Conservation (phyloP, 1,140 invertebrate species). For the Araneus ventricosus region DNA sequence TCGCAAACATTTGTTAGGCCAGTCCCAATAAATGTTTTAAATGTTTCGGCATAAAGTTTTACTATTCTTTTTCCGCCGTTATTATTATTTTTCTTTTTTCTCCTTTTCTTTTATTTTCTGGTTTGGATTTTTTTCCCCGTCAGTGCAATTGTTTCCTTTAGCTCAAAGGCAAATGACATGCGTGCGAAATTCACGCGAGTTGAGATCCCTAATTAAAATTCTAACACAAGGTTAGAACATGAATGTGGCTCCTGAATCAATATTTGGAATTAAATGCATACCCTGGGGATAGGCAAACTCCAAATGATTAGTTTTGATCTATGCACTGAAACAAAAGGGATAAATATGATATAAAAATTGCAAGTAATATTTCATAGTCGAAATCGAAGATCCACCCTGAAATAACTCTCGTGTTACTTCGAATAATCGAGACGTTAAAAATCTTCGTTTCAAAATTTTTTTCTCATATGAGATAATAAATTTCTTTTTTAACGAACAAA, state of each 20-base stretch:
- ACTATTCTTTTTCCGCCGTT: constrained; percentile 1
- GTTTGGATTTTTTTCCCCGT: not conserved
- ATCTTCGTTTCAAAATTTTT: too few relatives aligned
- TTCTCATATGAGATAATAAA: too few relatives aligned
- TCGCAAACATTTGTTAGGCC: not conserved
- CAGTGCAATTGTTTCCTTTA: not conserved
- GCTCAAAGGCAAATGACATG: not conserved
- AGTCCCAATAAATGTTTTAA: not conserved
- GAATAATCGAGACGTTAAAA: too few relatives aligned
- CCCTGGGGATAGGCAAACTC: not conserved
- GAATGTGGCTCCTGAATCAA: not conserved
- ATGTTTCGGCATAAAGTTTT: not conserved
- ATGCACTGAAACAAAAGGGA: too few relatives aligned
- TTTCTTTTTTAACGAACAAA: too few relatives aligned
- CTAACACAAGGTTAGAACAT: not conserved
- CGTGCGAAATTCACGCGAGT: not conserved
- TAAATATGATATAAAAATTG: too few relatives aligned
- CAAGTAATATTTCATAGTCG: too few relatives aligned
- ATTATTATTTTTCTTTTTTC: not conserved
- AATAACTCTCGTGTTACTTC: too few relatives aligned
- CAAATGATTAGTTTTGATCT: not conserved
- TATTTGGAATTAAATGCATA: not conserved
- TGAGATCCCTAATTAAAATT: not conserved
- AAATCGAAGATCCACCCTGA: too few relatives aligned
- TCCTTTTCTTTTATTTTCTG: not conserved